Base-by-base conservation (phyloP, 1,140 invertebrate species). In the Brachionus calyciflorus region DNA sequence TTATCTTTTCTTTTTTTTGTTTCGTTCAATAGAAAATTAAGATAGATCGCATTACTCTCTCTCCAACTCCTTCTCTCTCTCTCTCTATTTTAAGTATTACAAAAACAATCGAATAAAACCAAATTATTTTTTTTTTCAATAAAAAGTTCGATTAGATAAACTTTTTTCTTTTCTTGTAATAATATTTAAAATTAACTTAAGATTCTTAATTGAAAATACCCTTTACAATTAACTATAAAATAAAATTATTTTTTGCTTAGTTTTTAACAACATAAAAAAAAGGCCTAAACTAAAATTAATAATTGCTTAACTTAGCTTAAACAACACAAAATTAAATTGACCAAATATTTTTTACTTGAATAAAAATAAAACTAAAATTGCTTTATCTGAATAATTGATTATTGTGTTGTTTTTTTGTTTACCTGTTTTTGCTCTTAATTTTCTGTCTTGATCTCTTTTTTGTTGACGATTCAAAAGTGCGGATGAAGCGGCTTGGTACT, bases 381-480 rank as follows among this genome's bases (percentile, higher is more conserved):
- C 21, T 4, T 4, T 44, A 26, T n/a, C 28, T n/a, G 14, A 26
- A 26, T 55, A 24, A 37, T 41, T 19, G n/a, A n/a, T n/a, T n/a
- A n/a, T n/a, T n/a, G n/a, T n/a, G n/a, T n/a, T n/a, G n/a, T n/a
- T 37, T 17, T 19, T 44, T 46, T 44, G 33, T 46, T 65, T 65
- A 73, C 69, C 69, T 49, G 46, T 73, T 73, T 73, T 49, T 17
- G 69, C 69, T 51, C 69, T 49, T 49, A 24, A n/a, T 40, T 73
- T 44, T 40, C 69, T 49, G 3, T 73, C 69, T 51, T 73, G 21
- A 3, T 73, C 69, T 73, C 69, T 49, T 51, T 55, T 30, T 19
- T 55, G 44, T 73, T 73, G 69, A 21, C 46, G 28, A 19, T 73
- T 41, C 24, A 51, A 14, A 48, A 73, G 26, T 14, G 21, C 19